Conservation (phyloP, 2,113 vertebrate species). For the Ptilorrhoa leucosticta region DNA sequence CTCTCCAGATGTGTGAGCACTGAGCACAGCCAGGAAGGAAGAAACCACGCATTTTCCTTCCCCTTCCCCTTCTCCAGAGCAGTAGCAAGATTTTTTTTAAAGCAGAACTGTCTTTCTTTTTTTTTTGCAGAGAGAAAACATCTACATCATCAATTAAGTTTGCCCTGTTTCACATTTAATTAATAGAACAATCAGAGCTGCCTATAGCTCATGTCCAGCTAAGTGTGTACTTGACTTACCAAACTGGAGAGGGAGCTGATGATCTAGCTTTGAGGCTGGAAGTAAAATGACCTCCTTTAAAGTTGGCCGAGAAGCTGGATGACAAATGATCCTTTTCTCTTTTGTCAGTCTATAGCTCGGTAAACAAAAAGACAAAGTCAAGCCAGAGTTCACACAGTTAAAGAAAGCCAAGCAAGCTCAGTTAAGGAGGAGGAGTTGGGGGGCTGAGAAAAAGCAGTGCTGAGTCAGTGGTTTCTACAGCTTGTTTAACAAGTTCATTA, state of each 20-base stretch:
- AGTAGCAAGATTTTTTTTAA: background rate
- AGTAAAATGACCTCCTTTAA: conserved; percentile 77
- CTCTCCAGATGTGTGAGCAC: background rate
- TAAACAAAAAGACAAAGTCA: conserved; percentile 62
- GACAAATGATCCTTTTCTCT: conserved; percentile 79
- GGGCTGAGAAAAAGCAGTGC: background rate
- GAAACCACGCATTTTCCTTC: background rate
- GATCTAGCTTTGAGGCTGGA: conserved; percentile 76
- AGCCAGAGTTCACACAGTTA: background rate
- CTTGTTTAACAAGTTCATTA: background rate
- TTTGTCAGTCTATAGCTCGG: conserved; percentile 70
- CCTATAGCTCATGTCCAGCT: background rate
- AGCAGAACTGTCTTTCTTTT: background rate
- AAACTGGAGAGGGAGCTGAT: conserved; percentile 79
- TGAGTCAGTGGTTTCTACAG: background rate
- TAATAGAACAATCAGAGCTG: background rate
- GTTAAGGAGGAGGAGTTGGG: background rate
- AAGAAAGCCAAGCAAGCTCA: conserved; percentile 6
- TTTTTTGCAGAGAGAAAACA: background rate
- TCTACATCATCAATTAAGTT: background rate
- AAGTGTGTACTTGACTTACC: conserved; percentile 70
- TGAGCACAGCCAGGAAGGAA: background rate
- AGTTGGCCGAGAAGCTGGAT: conserved; percentile 75
- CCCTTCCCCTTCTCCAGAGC: background rate
- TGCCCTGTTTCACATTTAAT: background rate